A percentile compares a stretch with the other conserved stretches of the same genome.
These are phyloP conservation scores for Typhlomys cinereus DNA, from an alignment of 2,113 vertebrate species.

Conservation along the genomic window DNA sequence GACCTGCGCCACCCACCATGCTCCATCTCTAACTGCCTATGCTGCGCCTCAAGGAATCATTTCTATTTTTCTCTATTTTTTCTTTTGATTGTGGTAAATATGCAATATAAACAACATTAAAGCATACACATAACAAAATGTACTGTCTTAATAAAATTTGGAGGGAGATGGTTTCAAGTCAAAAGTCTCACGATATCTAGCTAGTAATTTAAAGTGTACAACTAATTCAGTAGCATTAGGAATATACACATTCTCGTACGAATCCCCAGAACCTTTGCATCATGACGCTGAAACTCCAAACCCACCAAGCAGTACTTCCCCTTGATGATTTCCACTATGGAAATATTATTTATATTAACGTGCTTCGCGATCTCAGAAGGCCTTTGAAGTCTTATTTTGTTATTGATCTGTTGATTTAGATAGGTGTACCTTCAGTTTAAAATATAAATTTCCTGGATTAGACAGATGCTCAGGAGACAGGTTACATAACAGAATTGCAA, in stretches of 20 bases:
- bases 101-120: not conserved
- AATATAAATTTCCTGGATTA: not conserved
- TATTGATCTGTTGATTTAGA: not conserved
- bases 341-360: not conserved
- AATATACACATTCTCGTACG: not conserved
- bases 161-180: not conserved
- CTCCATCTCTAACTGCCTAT: not conserved
- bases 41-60: not conserved
- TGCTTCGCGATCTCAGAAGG: not conserved
- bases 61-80: too few species aligned
- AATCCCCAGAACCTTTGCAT: not conserved
- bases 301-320: not conserved
- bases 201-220: not conserved
- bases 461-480: not conserved
- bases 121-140: not conserved
- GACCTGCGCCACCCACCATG: rapidly evolving
- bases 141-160: not conserved
- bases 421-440: not conserved
- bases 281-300: not conserved
- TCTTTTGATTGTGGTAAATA: too few species aligned
- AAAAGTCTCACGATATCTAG: not conserved
- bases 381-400: not conserved
- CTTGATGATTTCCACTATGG: not conserved
- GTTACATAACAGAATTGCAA: not conserved
- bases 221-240: not conserved